A percentile compares a stretch with the other conserved stretches of the same genome.
Conservation (phyloP, 2,888 invertebrate genomes). For the Hypomecis punctinalis region DNA sequence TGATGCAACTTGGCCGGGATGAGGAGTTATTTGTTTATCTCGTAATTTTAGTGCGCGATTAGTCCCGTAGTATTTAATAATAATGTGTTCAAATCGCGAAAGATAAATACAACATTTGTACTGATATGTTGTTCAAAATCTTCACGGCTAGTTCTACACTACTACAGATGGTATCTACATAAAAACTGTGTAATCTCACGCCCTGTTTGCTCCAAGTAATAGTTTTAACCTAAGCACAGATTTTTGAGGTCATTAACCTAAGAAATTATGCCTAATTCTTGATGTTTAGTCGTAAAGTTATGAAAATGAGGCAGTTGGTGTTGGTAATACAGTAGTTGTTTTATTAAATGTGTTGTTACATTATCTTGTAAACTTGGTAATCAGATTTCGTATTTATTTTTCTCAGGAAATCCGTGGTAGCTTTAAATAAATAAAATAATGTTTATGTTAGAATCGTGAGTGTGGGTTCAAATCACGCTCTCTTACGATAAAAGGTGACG, state of each 20-base stretch:
- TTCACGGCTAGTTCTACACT: slow-evolving; percentile 4
- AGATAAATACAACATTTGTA: no score
- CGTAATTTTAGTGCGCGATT: no score
- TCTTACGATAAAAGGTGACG: no score
- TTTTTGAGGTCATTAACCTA: slow-evolving; percentile 23
- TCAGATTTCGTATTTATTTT: no score
- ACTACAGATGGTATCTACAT: slow-evolving; percentile 19
- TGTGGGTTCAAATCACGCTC: no score
- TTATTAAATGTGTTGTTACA: not conserved
- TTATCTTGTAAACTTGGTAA: not conserved
- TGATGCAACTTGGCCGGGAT: no score
- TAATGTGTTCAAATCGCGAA: no score
- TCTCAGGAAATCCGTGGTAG: no score
- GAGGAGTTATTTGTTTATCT: no score
- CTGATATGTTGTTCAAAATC: not conserved
- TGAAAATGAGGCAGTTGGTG: slow-evolving; percentile 8
- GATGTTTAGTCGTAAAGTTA: slow-evolving; percentile 2
- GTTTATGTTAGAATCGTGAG: no score
- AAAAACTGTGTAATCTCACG: slow-evolving; percentile 30
- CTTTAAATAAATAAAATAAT: no score
- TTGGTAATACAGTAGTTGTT: not conserved
- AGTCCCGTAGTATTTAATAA: no score
- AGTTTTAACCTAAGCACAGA: slow-evolving; percentile 29
- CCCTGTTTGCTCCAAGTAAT: slow-evolving; percentile 22
- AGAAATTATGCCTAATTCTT: slow-evolving; percentile 12